Evolutionary conservation across 1,140 invertebrate species (phyloP), one percentile per base, ranked within the genome.

Genomic region (Drosophila kurseongensis): DNA sequence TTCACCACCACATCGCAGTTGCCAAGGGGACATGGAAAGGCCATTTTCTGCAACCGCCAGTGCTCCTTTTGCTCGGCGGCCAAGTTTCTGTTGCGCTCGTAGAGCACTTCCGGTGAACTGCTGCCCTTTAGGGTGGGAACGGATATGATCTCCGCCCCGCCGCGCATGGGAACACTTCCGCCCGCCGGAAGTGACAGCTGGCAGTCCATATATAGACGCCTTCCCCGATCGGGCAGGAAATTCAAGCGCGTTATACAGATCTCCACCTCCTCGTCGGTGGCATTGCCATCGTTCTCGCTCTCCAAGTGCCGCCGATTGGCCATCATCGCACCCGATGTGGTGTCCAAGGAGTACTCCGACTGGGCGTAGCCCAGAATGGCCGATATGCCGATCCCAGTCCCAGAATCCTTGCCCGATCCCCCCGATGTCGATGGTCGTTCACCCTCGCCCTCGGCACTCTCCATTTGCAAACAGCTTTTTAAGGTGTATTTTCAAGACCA

Each of bases 231-330:
- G 12, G 36, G n/a, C 16, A 14, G 38, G 10, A 52, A 38, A 14
- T 38, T 47, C 12, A 71, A 10, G 0, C 16, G 50, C 3, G 56
- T 68, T 12, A 29, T 38, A 5, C 35, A 47, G 14, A 71, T 23
- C 44, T 63, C 59, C 0, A 63, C 51, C 67, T 71, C 67, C 41
- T 71, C 59, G 36, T 71, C 59, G 58, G 66, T 55, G 14, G 7
- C 50, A 16, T 55, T 55, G 14, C 32, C 67, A 1, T 71, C 51
- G 29, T 45, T 27, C 13, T 54, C 45, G 16, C 14, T 52, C 48
- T 51, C 48, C n/a, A 16, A 13, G 8, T n/a, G 13, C 0, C 23
- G 7, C 6, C 23, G 23, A 1, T 8, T 8, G 10, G 23, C 23
- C 47, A 29, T 29, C 13, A 35, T 8, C 1, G 29, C n/a, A 0